Evolutionary conservation across 2,113 vertebrate species (phyloP).

Genomic region (Tichodroma muraria): DNA sequence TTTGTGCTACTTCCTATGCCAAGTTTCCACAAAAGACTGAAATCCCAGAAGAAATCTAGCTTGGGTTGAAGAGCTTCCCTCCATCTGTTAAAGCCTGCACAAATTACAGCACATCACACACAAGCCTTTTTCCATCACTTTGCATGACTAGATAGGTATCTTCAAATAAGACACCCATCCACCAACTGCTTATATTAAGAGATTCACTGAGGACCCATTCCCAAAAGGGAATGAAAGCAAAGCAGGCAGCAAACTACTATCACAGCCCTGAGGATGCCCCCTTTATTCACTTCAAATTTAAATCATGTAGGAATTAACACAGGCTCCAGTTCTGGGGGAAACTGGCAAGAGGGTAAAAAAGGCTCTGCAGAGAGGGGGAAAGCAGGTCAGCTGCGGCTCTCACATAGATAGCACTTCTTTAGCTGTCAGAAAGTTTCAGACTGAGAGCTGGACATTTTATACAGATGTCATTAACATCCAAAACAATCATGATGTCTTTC

Average conservation of each 20-base stretch:
- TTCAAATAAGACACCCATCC: neutral
- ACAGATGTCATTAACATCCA: neutral
- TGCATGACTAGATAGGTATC: neutral
- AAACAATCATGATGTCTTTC: neutral
- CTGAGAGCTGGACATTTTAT: neutral
- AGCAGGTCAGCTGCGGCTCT: neutral
- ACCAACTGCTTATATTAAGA: slow-evolving; percentile 13
- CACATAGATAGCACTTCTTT: neutral
- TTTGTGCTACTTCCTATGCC: neutral
- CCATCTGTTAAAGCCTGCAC: neutral
- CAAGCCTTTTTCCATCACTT: neutral
- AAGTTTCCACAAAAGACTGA: neutral
- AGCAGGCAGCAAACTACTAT: neutral
- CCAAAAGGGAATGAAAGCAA: neutral
- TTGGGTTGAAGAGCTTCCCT: neutral
- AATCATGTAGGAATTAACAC: neutral
- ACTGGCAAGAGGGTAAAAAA: neutral
- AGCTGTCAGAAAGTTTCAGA: neutral
- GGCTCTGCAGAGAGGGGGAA: neutral
- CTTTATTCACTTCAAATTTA: neutral
- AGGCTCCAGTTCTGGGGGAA: neutral
- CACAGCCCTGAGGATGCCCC: neutral
- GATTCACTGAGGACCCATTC: neutral
- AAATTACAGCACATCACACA: neutral
- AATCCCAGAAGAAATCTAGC: neutral